Evolutionary conservation across 1,140 invertebrate genomes (phyloP).

Genomic region (Formica selysi): DNA sequence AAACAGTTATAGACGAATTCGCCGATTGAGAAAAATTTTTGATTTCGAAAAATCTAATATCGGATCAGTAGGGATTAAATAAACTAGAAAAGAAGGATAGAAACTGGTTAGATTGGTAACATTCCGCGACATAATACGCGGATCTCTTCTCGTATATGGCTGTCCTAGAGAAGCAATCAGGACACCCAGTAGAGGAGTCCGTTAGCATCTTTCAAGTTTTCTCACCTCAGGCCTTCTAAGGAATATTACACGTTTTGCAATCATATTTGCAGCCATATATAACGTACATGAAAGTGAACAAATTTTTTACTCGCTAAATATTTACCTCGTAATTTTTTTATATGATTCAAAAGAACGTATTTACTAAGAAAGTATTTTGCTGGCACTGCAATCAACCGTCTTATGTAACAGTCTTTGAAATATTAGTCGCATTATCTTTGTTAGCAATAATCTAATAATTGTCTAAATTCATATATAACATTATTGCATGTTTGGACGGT

Average conservation of each 20-base stretch:
- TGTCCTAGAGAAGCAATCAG: constrained; percentile 67
- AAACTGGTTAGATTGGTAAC: constrained; percentile 70
- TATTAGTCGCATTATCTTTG: constrained; percentile 13
- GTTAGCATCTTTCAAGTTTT: constrained; percentile 78
- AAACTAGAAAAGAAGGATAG: constrained; percentile 18
- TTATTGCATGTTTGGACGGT: background rate
- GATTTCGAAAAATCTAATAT: constrained; percentile 43
- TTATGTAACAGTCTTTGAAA: background rate
- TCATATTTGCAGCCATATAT: constrained; percentile 34
- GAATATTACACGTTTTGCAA: constrained; percentile 73
- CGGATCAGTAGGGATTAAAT: constrained; percentile 33
- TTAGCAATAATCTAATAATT: constrained; percentile 44
- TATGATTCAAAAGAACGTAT: background rate
- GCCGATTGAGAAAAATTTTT: background rate
- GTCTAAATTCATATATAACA: constrained; percentile 3
- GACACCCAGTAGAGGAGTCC: constrained; percentile 57
- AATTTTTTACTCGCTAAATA: constrained; percentile 1
- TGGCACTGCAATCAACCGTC: background rate
- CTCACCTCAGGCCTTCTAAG: constrained; percentile 71
- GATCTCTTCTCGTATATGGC: constrained; percentile 80
- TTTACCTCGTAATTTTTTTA: background rate
- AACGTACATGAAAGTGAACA: background rate
- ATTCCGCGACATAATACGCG: constrained; percentile 78
- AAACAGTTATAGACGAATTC: background rate
- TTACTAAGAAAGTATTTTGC: background rate